Conservation (phyloP, 2,113 vertebrate genomes). For the Tenebrosternarchus preto region DNA sequence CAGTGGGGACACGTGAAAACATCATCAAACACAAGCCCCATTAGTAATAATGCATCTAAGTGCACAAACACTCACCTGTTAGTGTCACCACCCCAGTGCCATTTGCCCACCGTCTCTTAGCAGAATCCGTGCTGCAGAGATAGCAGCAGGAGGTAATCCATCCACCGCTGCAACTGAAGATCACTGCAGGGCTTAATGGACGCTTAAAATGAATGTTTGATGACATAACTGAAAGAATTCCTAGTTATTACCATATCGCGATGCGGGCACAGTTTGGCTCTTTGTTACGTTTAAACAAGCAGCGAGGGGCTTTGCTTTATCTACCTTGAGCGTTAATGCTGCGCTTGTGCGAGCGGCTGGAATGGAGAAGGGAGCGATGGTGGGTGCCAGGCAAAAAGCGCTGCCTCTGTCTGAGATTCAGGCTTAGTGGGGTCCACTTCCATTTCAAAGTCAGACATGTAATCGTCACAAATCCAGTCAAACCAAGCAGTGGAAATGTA, state of each 20-base stretch:
- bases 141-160: neutral
- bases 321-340: neutral
- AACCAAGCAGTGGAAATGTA: too few relatives aligned
- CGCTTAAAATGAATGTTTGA: neutral
- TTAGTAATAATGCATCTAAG: neutral
- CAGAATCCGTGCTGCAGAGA: neutral
- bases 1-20: neutral
- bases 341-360: neutral
- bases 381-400: too few relatives aligned
- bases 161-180: neutral
- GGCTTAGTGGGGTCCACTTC: too few relatives aligned
- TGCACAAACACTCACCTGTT: neutral
- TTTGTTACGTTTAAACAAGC: neutral
- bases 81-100: too few relatives aligned
- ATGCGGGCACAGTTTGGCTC: neutral
- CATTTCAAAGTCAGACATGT: too few relatives aligned
- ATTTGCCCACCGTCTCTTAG: neutral
- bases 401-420: too few relatives aligned
- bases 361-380: too few relatives aligned
- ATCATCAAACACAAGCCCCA: neutral
- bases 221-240: neutral
- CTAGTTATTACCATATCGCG: neutral
- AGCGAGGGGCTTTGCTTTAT: neutral
- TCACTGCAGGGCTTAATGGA: neutral
- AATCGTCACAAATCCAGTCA: too few relatives aligned